phyloP scores from a whole-genome alignment of 2,797 vertebrate genomes.

The Pempheris klunzingeri region DNA sequence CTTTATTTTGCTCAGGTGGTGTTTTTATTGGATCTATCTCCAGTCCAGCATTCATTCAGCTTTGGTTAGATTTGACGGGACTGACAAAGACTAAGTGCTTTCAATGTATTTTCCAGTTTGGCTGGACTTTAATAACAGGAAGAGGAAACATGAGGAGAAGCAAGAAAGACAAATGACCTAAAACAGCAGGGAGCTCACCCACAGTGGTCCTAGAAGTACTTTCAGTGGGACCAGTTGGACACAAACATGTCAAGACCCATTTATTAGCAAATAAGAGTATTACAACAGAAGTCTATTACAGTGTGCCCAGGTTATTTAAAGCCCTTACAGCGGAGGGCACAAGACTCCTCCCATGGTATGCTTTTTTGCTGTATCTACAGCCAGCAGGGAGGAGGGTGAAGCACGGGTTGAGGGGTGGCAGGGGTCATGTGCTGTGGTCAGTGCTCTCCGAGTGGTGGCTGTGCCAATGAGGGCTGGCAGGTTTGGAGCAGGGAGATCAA shows the following conservation, averaged over 20 bases:
- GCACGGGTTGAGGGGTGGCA: too few relatives aligned
- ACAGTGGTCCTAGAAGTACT: background rate
- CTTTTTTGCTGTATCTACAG: too few relatives aligned
- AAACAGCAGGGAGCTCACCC: background rate
- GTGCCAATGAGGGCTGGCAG: background rate
- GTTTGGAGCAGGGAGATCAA: background rate
- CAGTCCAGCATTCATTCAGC: background rate
- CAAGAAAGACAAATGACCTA: background rate
- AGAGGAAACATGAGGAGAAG: background rate
- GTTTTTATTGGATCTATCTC: background rate
- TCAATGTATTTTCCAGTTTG: slow-evolving; percentile 25
- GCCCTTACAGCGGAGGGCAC: too few relatives aligned
- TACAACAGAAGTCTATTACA: too few relatives aligned
- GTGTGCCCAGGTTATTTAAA: too few relatives aligned
- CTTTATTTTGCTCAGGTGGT: background rate
- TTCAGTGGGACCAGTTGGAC: too few relatives aligned
- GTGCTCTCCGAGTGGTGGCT: background rate
- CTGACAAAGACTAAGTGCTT: slow-evolving; percentile 32
- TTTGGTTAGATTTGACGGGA: slow-evolving; percentile 15
- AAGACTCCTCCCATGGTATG: too few relatives aligned
- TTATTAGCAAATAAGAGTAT: too few relatives aligned
- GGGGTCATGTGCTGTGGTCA: background rate
- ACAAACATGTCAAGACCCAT: too few relatives aligned
- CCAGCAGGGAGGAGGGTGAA: too few relatives aligned
- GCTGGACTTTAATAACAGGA: slow-evolving; percentile 2